phyloP scores from a whole-genome alignment of 1,140 invertebrate genomes.

The Oncopeltus fasciatus region DNA sequence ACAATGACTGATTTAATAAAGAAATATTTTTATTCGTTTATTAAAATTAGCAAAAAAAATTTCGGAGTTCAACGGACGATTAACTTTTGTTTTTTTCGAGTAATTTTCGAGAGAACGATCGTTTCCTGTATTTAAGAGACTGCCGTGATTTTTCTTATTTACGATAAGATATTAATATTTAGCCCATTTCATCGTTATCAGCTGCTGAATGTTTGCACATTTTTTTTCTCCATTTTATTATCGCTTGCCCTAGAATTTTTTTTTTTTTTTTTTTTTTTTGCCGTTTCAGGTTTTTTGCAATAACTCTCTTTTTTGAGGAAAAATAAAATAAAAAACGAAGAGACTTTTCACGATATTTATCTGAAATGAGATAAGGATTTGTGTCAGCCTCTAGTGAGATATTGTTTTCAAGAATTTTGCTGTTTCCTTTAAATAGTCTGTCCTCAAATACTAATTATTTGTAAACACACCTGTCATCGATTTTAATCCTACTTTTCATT shows the following conservation, averaged over 20 bases:
- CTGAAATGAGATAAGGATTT: neutral
- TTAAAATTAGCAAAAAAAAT: neutral
- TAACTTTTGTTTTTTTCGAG: neutral
- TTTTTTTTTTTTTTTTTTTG: neutral
- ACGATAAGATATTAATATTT: constrained; percentile 4
- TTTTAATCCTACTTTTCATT: no score
- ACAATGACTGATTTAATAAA: no score
- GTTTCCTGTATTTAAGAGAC: neutral
- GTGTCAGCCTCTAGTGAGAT: neutral
- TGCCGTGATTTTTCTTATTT: neutral
- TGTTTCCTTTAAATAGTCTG: no score
- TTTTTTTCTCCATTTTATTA: neutral
- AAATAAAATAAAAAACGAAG: neutral
- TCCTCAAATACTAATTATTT: no score
- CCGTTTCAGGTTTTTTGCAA: neutral
- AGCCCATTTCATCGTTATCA: neutral
- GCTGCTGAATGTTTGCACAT: neutral
- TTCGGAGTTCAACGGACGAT: neutral
- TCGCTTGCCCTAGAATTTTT: neutral
- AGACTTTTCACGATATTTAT: no score
- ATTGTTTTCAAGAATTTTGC: no score
- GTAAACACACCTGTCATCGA: no score
- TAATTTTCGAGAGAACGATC: neutral
- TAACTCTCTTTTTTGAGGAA: neutral
- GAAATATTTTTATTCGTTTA: no score